Conservation (phyloP, 2,888 invertebrate genomes). For the Tetrapedia diversipes region DNA sequence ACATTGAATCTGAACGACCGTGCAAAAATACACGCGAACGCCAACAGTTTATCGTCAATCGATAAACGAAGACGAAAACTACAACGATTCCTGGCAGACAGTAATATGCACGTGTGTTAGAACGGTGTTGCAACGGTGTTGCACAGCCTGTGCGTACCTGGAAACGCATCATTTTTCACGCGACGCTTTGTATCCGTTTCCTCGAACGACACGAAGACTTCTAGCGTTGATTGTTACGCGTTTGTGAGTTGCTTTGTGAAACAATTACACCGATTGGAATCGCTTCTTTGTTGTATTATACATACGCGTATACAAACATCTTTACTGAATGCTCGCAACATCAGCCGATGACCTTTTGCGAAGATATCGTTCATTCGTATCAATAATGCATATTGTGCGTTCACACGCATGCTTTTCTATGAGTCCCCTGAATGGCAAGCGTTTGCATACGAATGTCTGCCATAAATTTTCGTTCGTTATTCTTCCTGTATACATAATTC, state of each 20-base stretch:
- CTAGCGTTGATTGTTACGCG: not conserved
- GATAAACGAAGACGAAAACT: constrained; percentile 28
- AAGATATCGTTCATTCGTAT: constrained; percentile 63
- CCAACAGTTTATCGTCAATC: constrained; percentile 9
- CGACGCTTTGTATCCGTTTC: not conserved
- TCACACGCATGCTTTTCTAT: constrained; percentile 31
- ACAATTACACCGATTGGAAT: constrained; percentile 41
- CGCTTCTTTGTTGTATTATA: constrained; percentile 56
- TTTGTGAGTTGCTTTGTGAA: constrained; percentile 26
- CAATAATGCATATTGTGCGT: constrained; percentile 48
- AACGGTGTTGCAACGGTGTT: too few relatives aligned
- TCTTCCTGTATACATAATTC: not conserved
- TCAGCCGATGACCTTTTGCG: constrained; percentile 71
- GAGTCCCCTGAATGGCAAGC: constrained; percentile 32
- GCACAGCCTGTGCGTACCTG: too few relatives aligned
- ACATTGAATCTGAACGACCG: not conserved
- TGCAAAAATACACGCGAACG: constrained; percentile 12
- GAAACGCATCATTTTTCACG: not conserved
- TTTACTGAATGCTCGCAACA: constrained; percentile 63
- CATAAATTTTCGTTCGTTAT: not conserved
- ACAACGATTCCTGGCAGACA: constrained; percentile 4
- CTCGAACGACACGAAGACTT: not conserved
- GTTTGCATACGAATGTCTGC: constrained; percentile 19
- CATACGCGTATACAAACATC: constrained; percentile 57
- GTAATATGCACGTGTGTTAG: not conserved